Evolutionary conservation across 2,797 vertebrate species (phyloP), one percentile per base, ranked within the genome.

Genomic region (Lindbergichthys nudifrons): DNA sequence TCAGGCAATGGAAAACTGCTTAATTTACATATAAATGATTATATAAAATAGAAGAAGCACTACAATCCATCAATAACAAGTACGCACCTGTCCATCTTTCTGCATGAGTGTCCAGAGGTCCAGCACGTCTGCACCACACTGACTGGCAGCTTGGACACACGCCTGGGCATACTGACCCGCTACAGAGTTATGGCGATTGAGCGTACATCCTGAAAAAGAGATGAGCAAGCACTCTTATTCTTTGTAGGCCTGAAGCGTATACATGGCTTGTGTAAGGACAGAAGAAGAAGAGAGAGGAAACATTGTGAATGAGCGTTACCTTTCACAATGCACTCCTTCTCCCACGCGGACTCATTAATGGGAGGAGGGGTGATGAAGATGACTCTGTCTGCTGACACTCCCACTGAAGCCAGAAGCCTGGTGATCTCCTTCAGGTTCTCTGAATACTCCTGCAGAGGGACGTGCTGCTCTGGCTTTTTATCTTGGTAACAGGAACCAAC

Each of bases 71-170:
- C 26, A 9, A 5, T 19, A n/a, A 43, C 2, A 12, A 48, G 9
- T 18, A 16, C 53, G 3, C 85, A 99, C 98, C 96, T 96, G 89
- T 57, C 82, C 90, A 2, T 95, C 91, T 84, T 95, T 94, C 79
- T 99, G 97, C 97, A 99, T 99, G 43, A 98, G 93, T 0, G 95
- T 96, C 97, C 98, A 99, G 54, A 99, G 95, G 89, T 99, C 96
- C 0, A 99, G 87, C 21, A 96, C 93, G 0, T 96, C 96, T 0
- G 93, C 89, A 0, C 95, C 96, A 3, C 95, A 97, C 58, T 96
- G 96, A 23, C 36, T 58, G 1, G 96, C 97, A 0, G 94, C 93
- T 66, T 91, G 92, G 5, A 96, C 92, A 3, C 98, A 99, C 0
- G 94, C 95, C 70, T 92, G 94, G 2, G 97, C 96, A 0, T 99